Base-by-base conservation (phyloP, 2,113 vertebrate genomes). In the Leiothrix lutea region DNA sequence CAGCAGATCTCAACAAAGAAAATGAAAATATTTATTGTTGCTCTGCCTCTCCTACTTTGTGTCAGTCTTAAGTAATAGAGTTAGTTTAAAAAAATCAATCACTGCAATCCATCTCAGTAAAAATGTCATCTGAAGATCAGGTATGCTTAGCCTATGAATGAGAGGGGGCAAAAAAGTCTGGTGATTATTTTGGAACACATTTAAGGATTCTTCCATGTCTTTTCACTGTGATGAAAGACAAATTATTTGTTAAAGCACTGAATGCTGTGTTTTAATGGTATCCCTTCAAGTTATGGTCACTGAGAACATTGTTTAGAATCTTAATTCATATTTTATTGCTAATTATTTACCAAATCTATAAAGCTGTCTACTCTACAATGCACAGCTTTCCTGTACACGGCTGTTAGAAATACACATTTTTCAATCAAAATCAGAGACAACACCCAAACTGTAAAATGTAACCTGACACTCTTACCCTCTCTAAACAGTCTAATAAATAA, bases 401-500 rank as follows among this genome's bases (percentile, higher is more conserved):
- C 56, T 94, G 42, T 70, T 80, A 58, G 66, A 91, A 92, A 91
- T 62, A 75, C 22, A 57, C n/a, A 23, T 72, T 70, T 67, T 75
- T 38, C 35, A 60, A 29, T 71, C 54, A 82, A 95, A 94, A 90
- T 44, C 65, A 77, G 74, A 94, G 90, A 71, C 71, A 92, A 80
- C 53, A 66, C 36, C 47, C 35, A 71, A 95, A 36, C 50, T 50
- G 54, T 77, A 86, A 87, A 87, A 82, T 50, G 38, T 57, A 79
- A 89, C 54, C 71, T 81, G 61, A 88, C 28, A 47, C 26, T 51
- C 44, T 66, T 70, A 54, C 6, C 38, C 38, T 75, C 66, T 90
- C 92, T 78, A 79, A 92, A 88, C 31, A 81, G 35, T 69, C 54
- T 74, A 80, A 95, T 70, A 89, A 97, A 95, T 96, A 94, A 88